These are phyloP conservation scores for Latrodectus hesperus DNA, from an alignment of 2,888 invertebrate genomes.

Conservation along the genomic window DNA sequence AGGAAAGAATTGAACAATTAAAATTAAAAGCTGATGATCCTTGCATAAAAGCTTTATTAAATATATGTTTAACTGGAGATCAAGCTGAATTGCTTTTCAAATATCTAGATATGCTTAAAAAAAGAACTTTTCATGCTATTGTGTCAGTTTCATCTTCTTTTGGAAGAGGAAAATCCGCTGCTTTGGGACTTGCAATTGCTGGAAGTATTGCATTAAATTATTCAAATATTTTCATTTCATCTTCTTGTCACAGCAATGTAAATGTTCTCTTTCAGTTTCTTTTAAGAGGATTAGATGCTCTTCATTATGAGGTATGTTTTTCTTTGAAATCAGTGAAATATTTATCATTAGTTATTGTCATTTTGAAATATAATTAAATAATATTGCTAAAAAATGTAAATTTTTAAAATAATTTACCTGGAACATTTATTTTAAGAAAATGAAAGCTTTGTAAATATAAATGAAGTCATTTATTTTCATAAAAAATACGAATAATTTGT, in stretches of 20 bases:
- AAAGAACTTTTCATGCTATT: slow-evolving; percentile 89
- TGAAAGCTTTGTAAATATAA: too few relatives aligned
- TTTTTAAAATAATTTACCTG: too few relatives aligned
- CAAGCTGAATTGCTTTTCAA: slow-evolving; percentile 92
- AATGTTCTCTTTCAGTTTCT: slow-evolving; percentile 97
- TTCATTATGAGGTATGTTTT: slow-evolving; percentile 82
- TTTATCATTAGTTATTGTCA: too few relatives aligned
- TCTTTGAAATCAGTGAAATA: not conserved
- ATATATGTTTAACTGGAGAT: slow-evolving; percentile 92
- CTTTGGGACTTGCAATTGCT: slow-evolving; percentile 91
- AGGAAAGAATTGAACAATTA: slow-evolving; percentile 75
- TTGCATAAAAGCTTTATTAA: slow-evolving; percentile 90
- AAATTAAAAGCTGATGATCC: slow-evolving; percentile 91
- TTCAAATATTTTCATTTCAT: slow-evolving; percentile 97
- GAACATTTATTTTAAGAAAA: too few relatives aligned
- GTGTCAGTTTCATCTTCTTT: slow-evolving; percentile 96
- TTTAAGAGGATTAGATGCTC: slow-evolving; percentile 93
- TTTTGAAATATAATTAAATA: too few relatives aligned
- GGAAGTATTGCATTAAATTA: slow-evolving; percentile 82
- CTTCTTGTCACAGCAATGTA: slow-evolving; percentile 97
- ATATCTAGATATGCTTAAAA: slow-evolving; percentile 95
- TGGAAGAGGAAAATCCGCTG: slow-evolving; percentile 98
- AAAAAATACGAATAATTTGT: too few relatives aligned
- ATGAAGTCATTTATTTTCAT: too few relatives aligned
- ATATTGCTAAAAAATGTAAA: too few relatives aligned